Conservation (phyloP, 2,113 vertebrate genomes). For the Philantomba maxwellii region DNA sequence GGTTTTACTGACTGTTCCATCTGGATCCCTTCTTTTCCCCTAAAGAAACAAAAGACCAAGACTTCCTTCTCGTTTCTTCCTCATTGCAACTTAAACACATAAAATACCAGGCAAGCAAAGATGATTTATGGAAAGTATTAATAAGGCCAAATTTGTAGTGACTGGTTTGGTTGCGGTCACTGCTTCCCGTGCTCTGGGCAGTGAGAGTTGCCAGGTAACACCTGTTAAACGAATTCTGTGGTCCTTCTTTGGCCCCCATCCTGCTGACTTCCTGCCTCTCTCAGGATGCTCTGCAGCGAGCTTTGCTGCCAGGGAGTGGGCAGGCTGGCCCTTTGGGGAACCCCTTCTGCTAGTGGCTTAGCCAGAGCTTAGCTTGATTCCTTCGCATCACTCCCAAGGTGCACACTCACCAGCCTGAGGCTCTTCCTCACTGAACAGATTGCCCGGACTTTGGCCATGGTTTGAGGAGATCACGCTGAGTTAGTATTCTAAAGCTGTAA, state of each 20-base stretch:
- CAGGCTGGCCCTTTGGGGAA: neutral
- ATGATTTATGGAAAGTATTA: neutral
- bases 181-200: neutral
- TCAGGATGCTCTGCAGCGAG: neutral
- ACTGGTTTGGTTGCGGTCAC: neutral
- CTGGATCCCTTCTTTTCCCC: neutral
- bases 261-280: neutral
- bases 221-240: neutral
- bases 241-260: neutral
- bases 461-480: neutral
- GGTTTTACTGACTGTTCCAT: neutral
- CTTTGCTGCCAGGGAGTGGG: neutral
- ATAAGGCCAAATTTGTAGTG: neutral
- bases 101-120: neutral
- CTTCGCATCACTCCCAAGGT: neutral
- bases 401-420: neutral
- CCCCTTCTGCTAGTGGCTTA: neutral
- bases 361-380: conserved; percentile 31
- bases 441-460: neutral
- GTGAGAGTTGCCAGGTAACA: neutral
- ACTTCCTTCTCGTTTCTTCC: neutral
- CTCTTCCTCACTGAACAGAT: conserved; percentile 11
- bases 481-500: conserved; percentile 49
- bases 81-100: neutral
- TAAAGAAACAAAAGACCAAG: neutral